A percentile compares a stretch with the other conserved stretches of the same genome.
phyloP scores from a whole-genome alignment of 2,113 vertebrate genomes.

The Electrona antarctica region DNA sequence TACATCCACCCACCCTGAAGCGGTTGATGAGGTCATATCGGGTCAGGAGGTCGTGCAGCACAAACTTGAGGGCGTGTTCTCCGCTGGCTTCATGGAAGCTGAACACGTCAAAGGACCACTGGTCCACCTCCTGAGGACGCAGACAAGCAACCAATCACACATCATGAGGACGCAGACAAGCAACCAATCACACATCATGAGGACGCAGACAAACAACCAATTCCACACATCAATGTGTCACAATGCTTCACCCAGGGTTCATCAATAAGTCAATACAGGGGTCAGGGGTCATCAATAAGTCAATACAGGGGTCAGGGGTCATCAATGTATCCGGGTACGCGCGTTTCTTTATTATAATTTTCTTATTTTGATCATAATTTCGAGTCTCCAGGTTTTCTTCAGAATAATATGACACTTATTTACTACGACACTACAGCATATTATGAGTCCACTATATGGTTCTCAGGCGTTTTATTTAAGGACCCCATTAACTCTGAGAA shows the following conservation, averaged over 20 bases:
- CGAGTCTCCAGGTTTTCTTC: no score
- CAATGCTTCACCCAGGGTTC: no score
- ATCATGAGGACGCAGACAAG: slow-evolving; percentile 59
- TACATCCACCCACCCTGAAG: slow-evolving; percentile 86
- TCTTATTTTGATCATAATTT: no score
- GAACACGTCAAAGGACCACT: slow-evolving; percentile 98
- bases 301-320: no score
- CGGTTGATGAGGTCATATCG: slow-evolving; percentile 98
- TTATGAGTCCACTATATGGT: neutral
- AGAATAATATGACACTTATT: no score
- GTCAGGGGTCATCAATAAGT: neutral
- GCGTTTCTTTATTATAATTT: no score
- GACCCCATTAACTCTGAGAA: neutral
- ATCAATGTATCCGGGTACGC: no score
- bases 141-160: slow-evolving; percentile 26
- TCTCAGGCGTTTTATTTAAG: neutral
- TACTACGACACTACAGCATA: no score
- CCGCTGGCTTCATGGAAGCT: slow-evolving; percentile 91
- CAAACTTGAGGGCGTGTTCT: slow-evolving; percentile 96
- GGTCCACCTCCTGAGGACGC: slow-evolving; percentile 89
- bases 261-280: no score
- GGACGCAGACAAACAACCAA: slow-evolving; percentile 28
- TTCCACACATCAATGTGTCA: neutral
- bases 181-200: slow-evolving; percentile 55
- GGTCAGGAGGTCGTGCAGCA: slow-evolving; percentile 97